Percentiles rank a stretch among this genome's conserved stretches.
Conservation (phyloP, 2,113 vertebrate genomes). For the Coturnix japonica region DNA sequence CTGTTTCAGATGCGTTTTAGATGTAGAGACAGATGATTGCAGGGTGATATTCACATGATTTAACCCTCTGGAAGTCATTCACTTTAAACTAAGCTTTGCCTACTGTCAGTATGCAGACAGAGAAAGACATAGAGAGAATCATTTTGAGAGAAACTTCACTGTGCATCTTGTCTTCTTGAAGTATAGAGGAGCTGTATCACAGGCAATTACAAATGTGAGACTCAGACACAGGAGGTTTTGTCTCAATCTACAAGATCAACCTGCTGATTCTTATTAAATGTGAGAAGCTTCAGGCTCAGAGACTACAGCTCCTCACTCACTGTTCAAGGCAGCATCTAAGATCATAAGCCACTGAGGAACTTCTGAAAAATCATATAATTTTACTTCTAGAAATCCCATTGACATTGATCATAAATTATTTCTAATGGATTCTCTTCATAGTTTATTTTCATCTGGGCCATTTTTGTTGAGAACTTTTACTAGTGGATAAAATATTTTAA, state of each 20-base stretch:
- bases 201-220: background rate
- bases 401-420: background rate
- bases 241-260: background rate
- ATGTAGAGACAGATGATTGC: background rate
- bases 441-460: background rate
- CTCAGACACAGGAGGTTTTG: background rate
- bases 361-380: background rate
- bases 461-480: background rate
- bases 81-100: background rate
- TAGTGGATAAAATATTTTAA: background rate
- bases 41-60: background rate
- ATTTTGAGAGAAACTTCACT: background rate
- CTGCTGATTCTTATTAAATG: background rate
- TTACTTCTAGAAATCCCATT: background rate
- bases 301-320: background rate
- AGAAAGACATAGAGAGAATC: background rate
- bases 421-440: background rate
- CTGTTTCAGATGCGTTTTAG: background rate
- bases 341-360: background rate
- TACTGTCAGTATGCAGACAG: background rate
- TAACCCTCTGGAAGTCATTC: background rate
- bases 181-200: background rate
- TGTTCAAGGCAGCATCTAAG: background rate
- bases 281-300: background rate
- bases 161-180: background rate